Evolutionary conservation across 2,113 vertebrate genomes (phyloP), one percentile per base, ranked within the genome.

Genomic region (Chaetura pelagica): DNA sequence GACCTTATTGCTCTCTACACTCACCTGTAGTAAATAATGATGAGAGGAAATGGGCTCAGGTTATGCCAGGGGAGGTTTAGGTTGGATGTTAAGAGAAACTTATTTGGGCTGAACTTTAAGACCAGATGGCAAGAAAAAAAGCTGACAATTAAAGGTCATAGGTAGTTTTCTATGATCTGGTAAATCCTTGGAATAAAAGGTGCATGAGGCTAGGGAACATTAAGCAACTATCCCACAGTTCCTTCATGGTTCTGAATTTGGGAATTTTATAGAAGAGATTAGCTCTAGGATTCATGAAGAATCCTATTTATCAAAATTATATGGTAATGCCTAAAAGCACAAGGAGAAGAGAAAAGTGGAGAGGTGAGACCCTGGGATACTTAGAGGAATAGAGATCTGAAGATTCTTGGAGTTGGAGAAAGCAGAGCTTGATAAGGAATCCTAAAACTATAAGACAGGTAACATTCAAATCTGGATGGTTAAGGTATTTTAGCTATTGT

Each of bases 311-410:
- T 40, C 3, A 22, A 51, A 91, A 71, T 48, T 8, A 29, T 35
- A 66, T 6, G 30, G 6, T 42, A 42, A 40, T 23, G n/a, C 34
- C 3, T 46, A 69, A 68, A 85, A 57, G 4, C 0, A 4, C 7
- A 66, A 67, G 23, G 3, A 54, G 9, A 72, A 51, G 4, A 68
- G 6, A 58, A 12, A 51, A 75, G 3, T 15, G 4, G 19, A 17
- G 6, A 40, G 7, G 6, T 6, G 1, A 82, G 10, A 66, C 3
- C 2, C 14, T 34, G 12, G 0, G 1, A 54, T 29, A 10, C 16
- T 49, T 51, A 32, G 7, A 67, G 42, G 9, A 22, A 12, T 34
- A 20, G 19, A 74, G 87, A 63, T 46, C 3, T 49, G 27, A 84
- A 61, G 3, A 51, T 5, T 57, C 38, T 35, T 35, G 15, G 14